Percentiles rank a stretch among this genome's conserved stretches.
Conservation (phyloP, 92 coral and sea anemone species). For the Actinostola sp. region DNA sequence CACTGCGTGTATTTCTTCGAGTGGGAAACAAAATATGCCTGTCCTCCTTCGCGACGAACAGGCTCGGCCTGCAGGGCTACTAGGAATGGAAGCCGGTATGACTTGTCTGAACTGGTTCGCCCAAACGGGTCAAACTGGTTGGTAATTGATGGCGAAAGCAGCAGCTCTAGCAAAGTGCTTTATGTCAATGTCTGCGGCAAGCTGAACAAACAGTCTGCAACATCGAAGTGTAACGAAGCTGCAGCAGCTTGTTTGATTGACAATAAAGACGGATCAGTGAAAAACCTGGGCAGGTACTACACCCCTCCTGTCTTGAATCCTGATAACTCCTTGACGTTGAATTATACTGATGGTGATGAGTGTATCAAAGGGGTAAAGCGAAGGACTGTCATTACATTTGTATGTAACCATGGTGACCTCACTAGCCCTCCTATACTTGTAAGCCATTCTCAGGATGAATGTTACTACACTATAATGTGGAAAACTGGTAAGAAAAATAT, state of each 20-base stretch:
- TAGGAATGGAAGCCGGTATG: slow-evolving; percentile 64
- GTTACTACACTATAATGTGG: slow-evolving; percentile 86
- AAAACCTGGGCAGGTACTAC: slow-evolving; percentile 70
- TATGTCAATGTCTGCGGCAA: slow-evolving; percentile 87
- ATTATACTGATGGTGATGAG: slow-evolving; percentile 69
- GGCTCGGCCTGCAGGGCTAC: slow-evolving; percentile 81
- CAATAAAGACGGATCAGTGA: slow-evolving; percentile 43
- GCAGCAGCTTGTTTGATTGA: slow-evolving; percentile 77
- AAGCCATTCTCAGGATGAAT: slow-evolving; percentile 74
- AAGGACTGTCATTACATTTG: slow-evolving; percentile 75
- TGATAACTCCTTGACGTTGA: slow-evolving; percentile 66
- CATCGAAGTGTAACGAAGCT: slow-evolving; percentile 53
- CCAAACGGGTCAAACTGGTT: slow-evolving; percentile 65
- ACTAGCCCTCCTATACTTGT: slow-evolving; percentile 92
- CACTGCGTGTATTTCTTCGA: slow-evolving; percentile 89
- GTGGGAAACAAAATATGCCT: slow-evolving; percentile 87
- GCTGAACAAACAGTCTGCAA: slow-evolving; percentile 26
- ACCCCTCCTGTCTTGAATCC: slow-evolving; percentile 51
- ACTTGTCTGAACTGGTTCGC: slow-evolving; percentile 82
- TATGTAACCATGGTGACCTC: slow-evolving; percentile 84
- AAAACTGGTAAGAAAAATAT: slow-evolving; percentile 61
- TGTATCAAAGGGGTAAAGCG: slow-evolving; percentile 61
- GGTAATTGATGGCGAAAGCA: slow-evolving; percentile 74
- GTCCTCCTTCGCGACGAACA: slow-evolving; percentile 89
- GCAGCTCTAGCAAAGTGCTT: slow-evolving; percentile 59